Base-by-base conservation (phyloP, 2,113 vertebrate genomes). In the Orycteropus afer region DNA sequence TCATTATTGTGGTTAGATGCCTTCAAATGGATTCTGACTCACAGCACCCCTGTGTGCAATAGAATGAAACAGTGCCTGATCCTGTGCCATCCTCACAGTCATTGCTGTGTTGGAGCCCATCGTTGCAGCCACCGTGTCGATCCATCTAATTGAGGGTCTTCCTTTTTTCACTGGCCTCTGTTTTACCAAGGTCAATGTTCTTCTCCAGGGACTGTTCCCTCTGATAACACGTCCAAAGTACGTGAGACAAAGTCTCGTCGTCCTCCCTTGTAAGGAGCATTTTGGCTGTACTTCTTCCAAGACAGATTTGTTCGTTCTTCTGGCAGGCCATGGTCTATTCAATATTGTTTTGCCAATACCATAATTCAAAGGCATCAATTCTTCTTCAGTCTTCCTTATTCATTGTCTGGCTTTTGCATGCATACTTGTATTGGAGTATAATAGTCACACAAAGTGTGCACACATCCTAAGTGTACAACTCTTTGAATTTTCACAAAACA, bases 391-490 rank as follows among this genome's bases (percentile, higher is more conserved):
- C 32, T 34, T 65, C 32, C 32, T 34, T 65, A 34, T 65, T 65
- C 63, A 65, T 65, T 65, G 32, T 65, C 32, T 32, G 63, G 25
- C 9, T 42, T 78, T 65, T 37, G 18, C 63, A 65, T 12, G 63
- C 63, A 65, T 34, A 82, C 84, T 37, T 73, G 3, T 79, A 74
- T 61, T 61, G 73, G 93, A 84, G 77, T 83, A 76, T 80, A 86
- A 67, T 74, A 92, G 77, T 85, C 81, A 80, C 51, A 78, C 47
- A 37, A 91, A 95, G 65, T 18, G 7, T 53, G 76, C 40, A 84
- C 14, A 49, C 69, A 91, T 84, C 32, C 18, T 25, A 63, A 83
- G 29, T 37, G 57, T 67, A 71, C 47, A 86, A 81, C 37, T 47
- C 79, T n/a, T n/a, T 55, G 59, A 78, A 40, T 96, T 86, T 73